A percentile compares a stretch with the other conserved stretches of the same genome.
These are phyloP conservation scores for Physeter macrocephalus DNA, from an alignment of 2,113 vertebrate genomes.

Conservation along the genomic window DNA sequence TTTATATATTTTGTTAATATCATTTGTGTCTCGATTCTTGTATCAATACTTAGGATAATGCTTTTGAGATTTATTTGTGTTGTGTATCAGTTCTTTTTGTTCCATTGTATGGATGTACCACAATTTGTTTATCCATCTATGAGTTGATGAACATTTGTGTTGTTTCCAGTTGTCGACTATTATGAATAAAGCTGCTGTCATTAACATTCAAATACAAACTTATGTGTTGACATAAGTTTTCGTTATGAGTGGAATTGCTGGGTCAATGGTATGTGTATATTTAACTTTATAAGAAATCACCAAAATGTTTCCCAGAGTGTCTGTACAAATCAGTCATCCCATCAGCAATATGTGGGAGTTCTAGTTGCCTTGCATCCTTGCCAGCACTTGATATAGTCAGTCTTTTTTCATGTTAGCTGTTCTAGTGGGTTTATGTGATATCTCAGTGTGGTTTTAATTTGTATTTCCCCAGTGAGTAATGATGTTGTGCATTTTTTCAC, in stretches of 20 bases:
- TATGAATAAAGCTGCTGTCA: not conserved
- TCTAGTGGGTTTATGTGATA: not conserved
- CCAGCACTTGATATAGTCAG: not conserved
- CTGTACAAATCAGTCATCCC: not conserved
- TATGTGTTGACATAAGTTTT: slow-evolving; percentile 18
- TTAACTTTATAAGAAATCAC: not conserved
- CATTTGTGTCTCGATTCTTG: not conserved
- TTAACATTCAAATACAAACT: not conserved
- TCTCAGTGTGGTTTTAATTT: not conserved
- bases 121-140: not conserved
- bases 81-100: not conserved
- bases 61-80: not conserved
- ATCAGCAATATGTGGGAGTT: not conserved
- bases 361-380: not conserved
- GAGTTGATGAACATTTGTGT: not conserved
- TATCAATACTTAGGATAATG: not conserved
- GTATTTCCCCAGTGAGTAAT: not conserved
- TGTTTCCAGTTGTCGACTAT: not conserved
- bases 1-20: not conserved
- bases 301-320: not conserved
- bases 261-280: not conserved
- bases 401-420: not conserved
- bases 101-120: not conserved
- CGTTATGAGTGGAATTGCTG: slow-evolving; percentile 25
- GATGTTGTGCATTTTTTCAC: not conserved